Base-by-base conservation (phyloP, 30 jellyfish, hydroid and myxozoan genomes). In the Turritopsis dohrnii region DNA sequence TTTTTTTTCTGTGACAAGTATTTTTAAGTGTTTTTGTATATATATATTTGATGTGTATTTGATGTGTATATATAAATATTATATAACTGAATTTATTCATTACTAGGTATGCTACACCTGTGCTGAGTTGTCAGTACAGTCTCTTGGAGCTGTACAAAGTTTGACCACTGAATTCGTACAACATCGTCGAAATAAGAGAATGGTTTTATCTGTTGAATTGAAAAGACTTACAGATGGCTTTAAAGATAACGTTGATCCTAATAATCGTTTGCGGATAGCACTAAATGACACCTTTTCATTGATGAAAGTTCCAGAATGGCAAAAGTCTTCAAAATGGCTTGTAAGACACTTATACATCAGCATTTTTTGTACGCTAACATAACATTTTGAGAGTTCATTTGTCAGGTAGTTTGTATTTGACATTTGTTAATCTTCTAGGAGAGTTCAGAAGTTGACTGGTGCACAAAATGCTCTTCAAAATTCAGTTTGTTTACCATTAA, bases 271-370 rank as follows among this genome's bases (percentile, higher is more conserved):
- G 65, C 84, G 88, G 29, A 83, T 92, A 8, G 90, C 73, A 21
- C 66, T 85, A 77, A 72, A 81, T 54, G 95, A 88, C n/a, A 84
- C 96, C 26, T 30, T 75, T 16, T 91, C 97, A 1, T 71, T 71
- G 30, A 77, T 92, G 53, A 92, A 92, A 83, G 95, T 92, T 23
- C 98, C 98, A 19, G 76, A 71, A 30, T 92, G 98, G 98, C 98
- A 92, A 71, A 92, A 81, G 76, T 84, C 96, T 20, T 72, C 72
- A 71, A 92, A 88, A 60, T 92, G 98, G 98, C 89, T 92, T 89
- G 98, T 92, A 85, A n/a, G 91, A 65, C 9, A 28, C n/a, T n/a
- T n/a, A n/a, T n/a, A n/a, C n/a, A n/a, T n/a, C n/a, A n/a, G n/a
- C n/a, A n/a, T n/a, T n/a, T n/a, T n/a, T n/a, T n/a, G n/a, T n/a